Base-by-base conservation (phyloP, 2,113 vertebrate genomes). In the Tursiops truncatus region DNA sequence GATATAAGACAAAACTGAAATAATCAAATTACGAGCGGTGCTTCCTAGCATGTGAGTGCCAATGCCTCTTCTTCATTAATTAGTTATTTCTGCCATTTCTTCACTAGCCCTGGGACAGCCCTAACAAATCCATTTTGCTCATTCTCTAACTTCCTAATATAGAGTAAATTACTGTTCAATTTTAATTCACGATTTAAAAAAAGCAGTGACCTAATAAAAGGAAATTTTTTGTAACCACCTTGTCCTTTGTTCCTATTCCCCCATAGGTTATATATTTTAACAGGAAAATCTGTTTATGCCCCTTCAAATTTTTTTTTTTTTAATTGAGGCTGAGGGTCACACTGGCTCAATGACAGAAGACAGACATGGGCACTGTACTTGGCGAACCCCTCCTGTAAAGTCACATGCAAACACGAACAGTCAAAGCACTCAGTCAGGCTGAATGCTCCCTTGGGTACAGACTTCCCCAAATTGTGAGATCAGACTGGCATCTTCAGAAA, bases 141-240 rank as follows among this genome's bases (percentile, higher is more conserved):
- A 50, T 26, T 41, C 15, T 67, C 13, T 26, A 15, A 82, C 31
- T 92, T 91, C 67, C 44, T 67, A 56, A 58, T 13, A 7, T 8
- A 84, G 36, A 62, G 41, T 36, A 82, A 92, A 44, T 65, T 76
- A 38, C 9, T 77, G 50, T 44, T 71, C 53, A 67, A 50, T 73
- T 86, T 93, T 67, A 91, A 91, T 53, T 95, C n/a, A 44, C 44
- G 20, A 31, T 71, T 90, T 8, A n/a, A 86, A 86, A 67, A 89
- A 36, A 63, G 33, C 26, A 91, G 26, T 15, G 36, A 33, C 18
- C 67, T 84, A 74, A 84, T 31, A 41, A 71, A 56, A 10, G 10
- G 25, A 25, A 13, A 11, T 2, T 28, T 50, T 44, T 44, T 44
- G 18, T 76, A 58, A 80, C 87, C 12, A 21, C 86, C 17, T 33